phyloP scores from a whole-genome alignment of 2,113 vertebrate species.

The Vireo altiloquus region DNA sequence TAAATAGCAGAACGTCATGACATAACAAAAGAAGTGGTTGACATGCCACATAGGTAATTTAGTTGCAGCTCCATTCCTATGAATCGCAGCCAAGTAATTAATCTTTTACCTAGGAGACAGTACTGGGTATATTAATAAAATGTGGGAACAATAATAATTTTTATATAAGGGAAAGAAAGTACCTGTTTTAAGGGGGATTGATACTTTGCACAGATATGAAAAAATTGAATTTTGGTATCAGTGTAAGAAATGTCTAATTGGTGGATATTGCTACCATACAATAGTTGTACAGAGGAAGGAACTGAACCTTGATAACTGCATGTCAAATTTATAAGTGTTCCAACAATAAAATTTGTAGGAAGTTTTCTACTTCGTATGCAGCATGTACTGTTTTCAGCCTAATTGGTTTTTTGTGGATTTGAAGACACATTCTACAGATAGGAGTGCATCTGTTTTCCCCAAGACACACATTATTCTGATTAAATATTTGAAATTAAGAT shows the following conservation, averaged over 20 bases:
- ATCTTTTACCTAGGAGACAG: constrained; percentile 64
- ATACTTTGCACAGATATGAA: constrained; percentile 29
- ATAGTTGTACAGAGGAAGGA: not conserved
- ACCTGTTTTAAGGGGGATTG: not conserved
- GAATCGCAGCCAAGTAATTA: constrained; percentile 64
- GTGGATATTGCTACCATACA: not conserved
- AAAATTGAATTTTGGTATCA: constrained; percentile 9
- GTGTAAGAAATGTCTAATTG: constrained; percentile 3
- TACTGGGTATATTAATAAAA: constrained; percentile 54
- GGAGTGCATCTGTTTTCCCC: not conserved
- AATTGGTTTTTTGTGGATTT: not conserved
- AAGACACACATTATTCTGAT: constrained; percentile 44
- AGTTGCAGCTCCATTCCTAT: constrained; percentile 24
- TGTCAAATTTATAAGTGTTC: not conserved
- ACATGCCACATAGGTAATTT: constrained; percentile 37
- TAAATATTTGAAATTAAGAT: constrained; percentile 52
- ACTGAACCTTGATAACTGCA: not conserved
- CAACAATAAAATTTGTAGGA: not conserved
- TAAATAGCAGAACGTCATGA: not conserved
- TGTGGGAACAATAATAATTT: constrained; percentile 12
- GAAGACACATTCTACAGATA: not conserved
- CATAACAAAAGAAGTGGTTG: constrained; percentile 14
- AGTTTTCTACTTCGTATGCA: not conserved
- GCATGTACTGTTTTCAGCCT: not conserved
- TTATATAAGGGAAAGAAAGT: constrained; percentile 4